Base-by-base conservation (phyloP, 2,797 vertebrate species). In the Acomys russatus region DNA sequence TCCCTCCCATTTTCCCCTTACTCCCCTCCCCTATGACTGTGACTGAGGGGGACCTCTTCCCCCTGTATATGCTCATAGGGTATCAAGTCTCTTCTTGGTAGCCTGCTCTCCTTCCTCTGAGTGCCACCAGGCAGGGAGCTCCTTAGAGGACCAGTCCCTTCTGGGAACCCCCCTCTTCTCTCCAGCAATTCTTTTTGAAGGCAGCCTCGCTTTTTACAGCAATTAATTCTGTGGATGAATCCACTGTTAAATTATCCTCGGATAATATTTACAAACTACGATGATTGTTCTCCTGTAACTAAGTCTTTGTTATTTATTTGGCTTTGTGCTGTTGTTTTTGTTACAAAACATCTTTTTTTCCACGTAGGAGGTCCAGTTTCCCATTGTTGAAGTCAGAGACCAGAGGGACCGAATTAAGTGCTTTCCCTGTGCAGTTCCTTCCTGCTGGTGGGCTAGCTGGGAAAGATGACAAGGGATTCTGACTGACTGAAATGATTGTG, bases 161-260 rank as follows among this genome's bases (percentile, higher is more conserved):
- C 82, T 88, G 88, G 71, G 94, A 98, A 95, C 87, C 77, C 93
- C 95, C 97, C 90, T 96, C 91, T 0, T 38, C 88, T 92, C 96
- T 96, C 88, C 92, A 86, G 59, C 73, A 98, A 98, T 98, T 96
- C 88, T 93, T 28, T 96, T 95, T 97, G 90, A 96, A 59, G 30
- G 70, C 44, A 91, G 83, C 11, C 38, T 82, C 91, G 66, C 59
- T 59, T 98, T 97, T 92, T 97, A 95, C 96, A 90, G 66, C 95
- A 98, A 98, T 98, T 98, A 98, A 97, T 56, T 97, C 97, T 54
- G 44, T 97, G 96, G 95, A 90, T 96, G 94, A 98, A 96, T 95
- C 91, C 92, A 54, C 95, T 86, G 85, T 85, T 97, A 96, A 79
- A 10, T 98, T 98, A 97, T 96, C 96, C 89, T 84, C 93, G 78